Conservation (phyloP, 2,797 vertebrate genomes). For the Rhinogobio ventralis region DNA sequence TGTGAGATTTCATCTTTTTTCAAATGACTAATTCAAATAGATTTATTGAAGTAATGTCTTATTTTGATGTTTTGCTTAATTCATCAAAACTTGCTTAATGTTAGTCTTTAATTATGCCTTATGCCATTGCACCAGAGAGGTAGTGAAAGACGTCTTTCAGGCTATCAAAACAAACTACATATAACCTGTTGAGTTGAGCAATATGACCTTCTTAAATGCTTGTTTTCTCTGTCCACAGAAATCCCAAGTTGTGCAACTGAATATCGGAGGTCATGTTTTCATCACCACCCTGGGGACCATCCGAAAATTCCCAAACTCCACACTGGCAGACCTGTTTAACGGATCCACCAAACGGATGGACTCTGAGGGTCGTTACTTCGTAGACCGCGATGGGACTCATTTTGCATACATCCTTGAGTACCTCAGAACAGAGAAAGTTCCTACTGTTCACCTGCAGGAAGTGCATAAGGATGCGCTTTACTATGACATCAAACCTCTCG, state of each 20-base stretch:
- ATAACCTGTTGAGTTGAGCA: not conserved
- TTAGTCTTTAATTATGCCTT: too few species aligned
- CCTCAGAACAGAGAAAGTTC: constrained; percentile 82
- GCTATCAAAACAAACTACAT: not conserved
- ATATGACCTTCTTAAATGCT: not conserved
- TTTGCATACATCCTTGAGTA: constrained; percentile 89
- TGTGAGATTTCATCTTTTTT: too few species aligned
- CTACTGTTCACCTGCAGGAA: constrained; percentile 79
- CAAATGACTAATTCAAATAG: not conserved
- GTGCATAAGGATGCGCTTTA: constrained; percentile 87
- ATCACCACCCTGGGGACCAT: constrained; percentile 83
- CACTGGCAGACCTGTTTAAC: constrained; percentile 83
- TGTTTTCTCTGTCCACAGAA: constrained; percentile 54
- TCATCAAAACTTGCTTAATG: not conserved
- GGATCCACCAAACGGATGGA: constrained; percentile 74
- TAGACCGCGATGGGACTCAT: constrained; percentile 86
- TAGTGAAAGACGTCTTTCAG: not conserved
- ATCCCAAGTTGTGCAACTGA: constrained; percentile 82
- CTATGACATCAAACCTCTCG: constrained; percentile 85
- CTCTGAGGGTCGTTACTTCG: constrained; percentile 83
- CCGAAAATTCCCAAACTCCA: constrained; percentile 83
- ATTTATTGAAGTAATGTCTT: not conserved
- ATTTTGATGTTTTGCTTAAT: not conserved
- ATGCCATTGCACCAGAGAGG: too few species aligned
- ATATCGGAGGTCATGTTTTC: constrained; percentile 88